A percentile compares a stretch with the other conserved stretches of the same genome.
Conservation (phyloP, 2,888 invertebrate species). For the Caenorhabditis drosophilae region DNA sequence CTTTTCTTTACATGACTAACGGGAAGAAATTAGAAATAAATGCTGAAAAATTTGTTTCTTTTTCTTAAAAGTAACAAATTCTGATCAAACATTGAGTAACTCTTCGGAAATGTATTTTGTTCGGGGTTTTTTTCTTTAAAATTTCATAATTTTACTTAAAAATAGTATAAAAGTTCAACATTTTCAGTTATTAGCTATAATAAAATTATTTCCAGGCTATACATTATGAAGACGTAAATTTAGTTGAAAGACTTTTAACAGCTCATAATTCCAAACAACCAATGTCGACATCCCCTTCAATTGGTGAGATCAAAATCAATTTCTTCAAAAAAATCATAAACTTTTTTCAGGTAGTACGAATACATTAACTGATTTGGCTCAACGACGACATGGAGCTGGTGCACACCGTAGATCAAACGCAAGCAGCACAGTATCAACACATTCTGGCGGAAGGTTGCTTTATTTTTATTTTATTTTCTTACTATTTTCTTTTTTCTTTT, state of each 20-base stretch:
- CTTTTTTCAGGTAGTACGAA: slow-evolving; percentile 59
- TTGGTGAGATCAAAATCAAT: slow-evolving; percentile 42
- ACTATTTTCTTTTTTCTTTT: background rate
- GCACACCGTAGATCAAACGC: slow-evolving; percentile 66
- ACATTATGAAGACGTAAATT: slow-evolving; percentile 63
- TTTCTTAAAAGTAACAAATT: too few relatives aligned
- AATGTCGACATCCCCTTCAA: slow-evolving; percentile 64
- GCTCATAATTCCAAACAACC: slow-evolving; percentile 61
- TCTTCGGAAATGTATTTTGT: too few relatives aligned
- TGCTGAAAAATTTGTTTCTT: background rate
- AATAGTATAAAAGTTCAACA: too few relatives aligned
- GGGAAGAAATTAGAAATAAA: too few relatives aligned
- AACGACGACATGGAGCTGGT: slow-evolving; percentile 59
- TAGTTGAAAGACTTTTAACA: slow-evolving; percentile 64
- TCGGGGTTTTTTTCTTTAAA: too few relatives aligned
- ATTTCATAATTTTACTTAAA: too few relatives aligned
- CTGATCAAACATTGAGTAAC: too few relatives aligned
- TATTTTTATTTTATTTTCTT: background rate
- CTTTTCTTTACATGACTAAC: too few relatives aligned
- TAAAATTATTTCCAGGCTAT: slow-evolving; percentile 65
- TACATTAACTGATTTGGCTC: slow-evolving; percentile 66
- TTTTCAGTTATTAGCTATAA: too few relatives aligned
- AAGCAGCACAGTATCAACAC: slow-evolving; percentile 66
- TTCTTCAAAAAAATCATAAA: slow-evolving; percentile 1
- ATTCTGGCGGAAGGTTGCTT: slow-evolving; percentile 62